Evolutionary conservation across 2,888 invertebrate genomes (phyloP).

Genomic region (Notodonta ziczac): DNA sequence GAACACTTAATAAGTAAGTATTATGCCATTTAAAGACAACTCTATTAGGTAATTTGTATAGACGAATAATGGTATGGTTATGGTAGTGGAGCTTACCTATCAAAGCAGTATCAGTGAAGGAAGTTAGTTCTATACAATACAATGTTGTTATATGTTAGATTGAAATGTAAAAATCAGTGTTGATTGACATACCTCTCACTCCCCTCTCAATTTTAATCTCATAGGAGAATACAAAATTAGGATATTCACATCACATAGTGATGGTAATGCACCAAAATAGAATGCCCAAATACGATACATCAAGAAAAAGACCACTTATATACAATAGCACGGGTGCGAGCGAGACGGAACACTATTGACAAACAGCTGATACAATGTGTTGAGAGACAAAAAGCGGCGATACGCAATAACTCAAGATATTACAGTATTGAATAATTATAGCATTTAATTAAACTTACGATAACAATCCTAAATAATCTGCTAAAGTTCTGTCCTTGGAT

Average conservation of each 20-base stretch:
- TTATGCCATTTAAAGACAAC: not conserved
- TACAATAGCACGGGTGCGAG: slow-evolving; percentile 54
- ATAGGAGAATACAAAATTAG: slow-evolving; percentile 71
- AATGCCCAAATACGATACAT: slow-evolving; percentile 80
- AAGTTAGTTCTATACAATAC: slow-evolving; percentile 12
- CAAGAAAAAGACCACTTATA: slow-evolving; percentile 67
- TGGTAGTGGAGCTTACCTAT: not conserved
- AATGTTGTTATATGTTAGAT: not conserved
- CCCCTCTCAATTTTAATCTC: slow-evolving; percentile 58
- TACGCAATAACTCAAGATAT: slow-evolving; percentile 17
- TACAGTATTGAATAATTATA: slow-evolving; percentile 12
- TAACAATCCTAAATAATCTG: slow-evolving; percentile 43
- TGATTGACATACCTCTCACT: slow-evolving; percentile 60
- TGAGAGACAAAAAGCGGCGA: slow-evolving; percentile 22
- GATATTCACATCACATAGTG: slow-evolving; percentile 77
- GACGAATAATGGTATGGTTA: not conserved
- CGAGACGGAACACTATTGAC: slow-evolving; percentile 72
- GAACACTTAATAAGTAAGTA: no score
- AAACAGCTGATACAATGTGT: slow-evolving; percentile 76
- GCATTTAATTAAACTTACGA: slow-evolving; percentile 47
- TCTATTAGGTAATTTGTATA: slow-evolving; percentile 1
- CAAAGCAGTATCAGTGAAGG: slow-evolving; percentile 25
- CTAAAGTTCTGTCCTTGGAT: slow-evolving; percentile 46
- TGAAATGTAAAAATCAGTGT: slow-evolving; percentile 6
- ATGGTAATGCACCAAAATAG: slow-evolving; percentile 84